Percentiles rank a stretch among this genome's conserved stretches.
These are phyloP conservation scores for Ferrisia virgata DNA, from an alignment of 2,888 invertebrate genomes.

Conservation along the genomic window DNA sequence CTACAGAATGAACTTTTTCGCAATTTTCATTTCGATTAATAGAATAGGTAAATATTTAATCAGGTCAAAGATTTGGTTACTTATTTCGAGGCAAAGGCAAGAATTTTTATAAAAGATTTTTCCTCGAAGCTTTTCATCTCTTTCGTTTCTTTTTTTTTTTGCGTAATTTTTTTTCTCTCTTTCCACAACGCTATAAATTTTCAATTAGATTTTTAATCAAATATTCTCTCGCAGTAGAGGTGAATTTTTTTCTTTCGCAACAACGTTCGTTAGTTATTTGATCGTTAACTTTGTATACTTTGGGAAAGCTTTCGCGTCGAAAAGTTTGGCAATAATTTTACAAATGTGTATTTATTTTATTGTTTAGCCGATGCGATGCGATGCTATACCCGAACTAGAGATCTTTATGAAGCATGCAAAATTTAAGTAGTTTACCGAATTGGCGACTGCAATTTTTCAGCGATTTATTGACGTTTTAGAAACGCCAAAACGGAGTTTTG, in stretches of 20 bases:
- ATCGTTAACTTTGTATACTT: background rate
- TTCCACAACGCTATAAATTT: background rate
- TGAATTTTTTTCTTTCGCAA: background rate
- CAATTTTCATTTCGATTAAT: background rate
- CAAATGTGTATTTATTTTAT: constrained; percentile 22
- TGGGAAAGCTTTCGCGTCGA: background rate
- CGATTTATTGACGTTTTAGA: background rate
- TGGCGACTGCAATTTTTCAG: background rate
- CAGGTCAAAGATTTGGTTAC: background rate
- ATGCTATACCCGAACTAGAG: background rate
- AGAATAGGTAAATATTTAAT: background rate
- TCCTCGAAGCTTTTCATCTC: background rate
- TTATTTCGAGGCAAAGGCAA: background rate
- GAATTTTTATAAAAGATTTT: background rate
- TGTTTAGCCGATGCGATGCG: background rate
- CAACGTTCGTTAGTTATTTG: background rate
- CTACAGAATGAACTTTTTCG: too few species aligned
- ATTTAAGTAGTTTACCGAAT: constrained; percentile 4
- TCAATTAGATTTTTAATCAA: background rate
- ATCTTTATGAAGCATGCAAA: constrained; percentile 28
- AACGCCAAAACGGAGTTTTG: background rate
- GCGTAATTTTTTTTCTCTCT: background rate
- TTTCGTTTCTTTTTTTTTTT: background rate
- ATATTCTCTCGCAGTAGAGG: background rate
- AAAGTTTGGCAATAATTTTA: constrained; percentile 15